These are phyloP conservation scores for Turritopsis rubra DNA, from an alignment of 30 jellyfish, hydroid and myxozoan genomes.

Conservation along the genomic window DNA sequence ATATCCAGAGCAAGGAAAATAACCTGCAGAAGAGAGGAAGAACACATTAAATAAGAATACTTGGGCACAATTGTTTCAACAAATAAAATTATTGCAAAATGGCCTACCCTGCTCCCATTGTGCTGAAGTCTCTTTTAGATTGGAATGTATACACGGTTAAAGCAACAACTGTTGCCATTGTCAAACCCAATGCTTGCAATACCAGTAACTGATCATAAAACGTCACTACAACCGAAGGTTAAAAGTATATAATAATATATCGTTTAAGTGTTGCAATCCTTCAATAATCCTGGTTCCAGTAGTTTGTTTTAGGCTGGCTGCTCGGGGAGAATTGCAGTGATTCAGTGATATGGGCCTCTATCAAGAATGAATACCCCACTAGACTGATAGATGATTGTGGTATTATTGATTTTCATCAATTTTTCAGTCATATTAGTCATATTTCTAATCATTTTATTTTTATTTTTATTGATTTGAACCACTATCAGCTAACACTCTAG, in stretches of 20 bases:
- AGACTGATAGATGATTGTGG: too few relatives aligned
- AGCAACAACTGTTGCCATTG: constrained; percentile 77
- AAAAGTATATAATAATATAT: not conserved
- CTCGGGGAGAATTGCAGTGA: too few relatives aligned
- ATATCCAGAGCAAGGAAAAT: constrained; percentile 72
- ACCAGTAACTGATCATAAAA: constrained; percentile 74
- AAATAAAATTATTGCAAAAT: not conserved
- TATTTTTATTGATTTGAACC: too few relatives aligned
- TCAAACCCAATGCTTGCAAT: constrained; percentile 74
- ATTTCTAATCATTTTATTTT: too few relatives aligned
- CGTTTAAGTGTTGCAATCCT: too few relatives aligned
- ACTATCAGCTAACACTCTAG: too few relatives aligned
- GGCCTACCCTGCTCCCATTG: constrained; percentile 95
- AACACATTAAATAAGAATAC: not conserved
- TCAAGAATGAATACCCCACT: too few relatives aligned
- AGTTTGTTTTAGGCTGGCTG: too few relatives aligned
- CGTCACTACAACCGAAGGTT: constrained; percentile 48
- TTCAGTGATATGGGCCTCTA: too few relatives aligned
- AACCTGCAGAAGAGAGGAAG: constrained; percentile 36
- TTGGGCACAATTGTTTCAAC: not conserved
- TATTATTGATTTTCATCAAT: too few relatives aligned
- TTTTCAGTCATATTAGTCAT: too few relatives aligned
- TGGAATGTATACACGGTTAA: constrained; percentile 85
- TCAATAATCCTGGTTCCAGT: too few relatives aligned
- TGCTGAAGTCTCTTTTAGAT: constrained; percentile 80